These are phyloP conservation scores for Numenius arquata DNA, from an alignment of 2,113 vertebrate species.

Conservation along the genomic window DNA sequence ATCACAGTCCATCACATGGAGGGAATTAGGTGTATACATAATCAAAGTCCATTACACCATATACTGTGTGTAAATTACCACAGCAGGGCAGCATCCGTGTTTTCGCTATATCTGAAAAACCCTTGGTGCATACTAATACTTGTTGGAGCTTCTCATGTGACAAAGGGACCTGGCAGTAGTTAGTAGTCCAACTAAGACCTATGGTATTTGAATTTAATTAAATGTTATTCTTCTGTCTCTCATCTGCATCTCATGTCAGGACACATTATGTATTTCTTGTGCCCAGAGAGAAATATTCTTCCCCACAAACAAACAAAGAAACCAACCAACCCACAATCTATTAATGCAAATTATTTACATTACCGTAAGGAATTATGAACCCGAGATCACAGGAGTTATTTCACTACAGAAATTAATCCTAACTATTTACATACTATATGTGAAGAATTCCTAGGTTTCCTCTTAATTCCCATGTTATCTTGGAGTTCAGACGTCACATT, in stretches of 20 bases:
- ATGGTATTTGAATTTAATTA: neutral
- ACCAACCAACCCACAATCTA: neutral
- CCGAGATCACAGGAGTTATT: neutral
- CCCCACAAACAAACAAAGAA: neutral
- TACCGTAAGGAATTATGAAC: neutral
- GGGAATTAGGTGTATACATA: conserved; percentile 50
- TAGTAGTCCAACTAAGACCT: neutral
- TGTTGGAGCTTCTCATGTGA: neutral
- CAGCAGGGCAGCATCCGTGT: conserved; percentile 8
- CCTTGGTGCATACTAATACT: neutral
- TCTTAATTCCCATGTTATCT: neutral
- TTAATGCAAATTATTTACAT: neutral
- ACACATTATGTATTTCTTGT: neutral
- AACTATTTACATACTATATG: neutral
- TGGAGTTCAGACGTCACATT: neutral
- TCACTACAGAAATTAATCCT: neutral
- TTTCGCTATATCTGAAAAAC: neutral
- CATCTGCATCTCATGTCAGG: neutral
- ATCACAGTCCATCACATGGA: conserved; percentile 47
- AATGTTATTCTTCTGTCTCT: neutral
- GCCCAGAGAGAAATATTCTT: neutral
- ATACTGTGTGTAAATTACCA: conserved; percentile 22
- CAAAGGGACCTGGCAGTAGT: neutral
- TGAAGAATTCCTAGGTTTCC: neutral
- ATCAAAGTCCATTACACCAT: conserved; percentile 41